Percentiles rank a stretch among this genome's conserved stretches.
phyloP scores from a whole-genome alignment of 2,113 vertebrate genomes.

The Fulmarus glacialis region DNA sequence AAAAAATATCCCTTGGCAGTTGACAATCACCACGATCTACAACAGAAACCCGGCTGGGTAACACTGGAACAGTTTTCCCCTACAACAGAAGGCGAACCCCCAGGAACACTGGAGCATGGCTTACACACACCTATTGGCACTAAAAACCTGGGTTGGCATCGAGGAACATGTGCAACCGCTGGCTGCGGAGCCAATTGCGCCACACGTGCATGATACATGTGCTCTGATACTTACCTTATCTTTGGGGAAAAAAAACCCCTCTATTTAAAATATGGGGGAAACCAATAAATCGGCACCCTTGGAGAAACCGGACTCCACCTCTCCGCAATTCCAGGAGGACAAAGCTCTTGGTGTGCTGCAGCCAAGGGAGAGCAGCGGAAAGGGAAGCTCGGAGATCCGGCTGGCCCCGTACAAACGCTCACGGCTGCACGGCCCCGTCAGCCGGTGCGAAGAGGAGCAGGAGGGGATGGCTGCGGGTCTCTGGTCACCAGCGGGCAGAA shows the following conservation, averaged over 20 bases:
- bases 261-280: not conserved
- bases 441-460: not conserved
- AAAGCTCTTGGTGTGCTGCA: not conserved
- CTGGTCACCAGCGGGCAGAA: not conserved
- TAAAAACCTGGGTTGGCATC: not conserved
- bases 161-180: accelerated
- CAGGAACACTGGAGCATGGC: not conserved
- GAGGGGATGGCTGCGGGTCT: accelerated
- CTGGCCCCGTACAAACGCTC: not conserved
- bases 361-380: not conserved
- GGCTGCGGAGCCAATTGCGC: not conserved
- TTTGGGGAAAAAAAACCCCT: accelerated
- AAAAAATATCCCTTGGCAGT: conserved; percentile 13
- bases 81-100: not conserved
- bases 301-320: accelerated
- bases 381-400: accelerated
- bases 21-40: not conserved
- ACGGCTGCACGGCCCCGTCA: accelerated
- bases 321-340: not conserved
- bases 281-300: not conserved
- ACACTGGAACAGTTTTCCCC: not conserved
- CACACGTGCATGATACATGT: accelerated
- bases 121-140: not conserved
- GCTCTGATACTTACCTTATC: not conserved
- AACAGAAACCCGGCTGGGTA: not conserved